A percentile compares a stretch with the other conserved stretches of the same genome.
phyloP scores from a whole-genome alignment of 2,113 vertebrate species.

The Marmota monax region DNA sequence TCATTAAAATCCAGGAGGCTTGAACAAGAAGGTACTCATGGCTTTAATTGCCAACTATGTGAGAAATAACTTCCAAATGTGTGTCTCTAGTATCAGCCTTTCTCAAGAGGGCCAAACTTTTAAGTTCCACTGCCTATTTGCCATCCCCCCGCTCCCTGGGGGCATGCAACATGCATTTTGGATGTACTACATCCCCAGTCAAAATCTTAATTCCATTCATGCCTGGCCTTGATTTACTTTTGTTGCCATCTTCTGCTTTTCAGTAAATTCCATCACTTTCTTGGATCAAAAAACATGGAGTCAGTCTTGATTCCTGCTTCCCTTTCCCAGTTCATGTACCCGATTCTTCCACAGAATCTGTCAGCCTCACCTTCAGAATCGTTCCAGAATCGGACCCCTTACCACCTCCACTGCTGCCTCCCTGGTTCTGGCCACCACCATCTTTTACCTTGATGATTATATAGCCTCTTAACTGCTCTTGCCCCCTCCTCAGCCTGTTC shows the following conservation, averaged over 20 bases:
- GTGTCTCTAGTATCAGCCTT: not conserved
- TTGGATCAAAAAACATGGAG: not conserved
- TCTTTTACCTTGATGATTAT: not conserved
- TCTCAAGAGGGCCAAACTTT: not conserved
- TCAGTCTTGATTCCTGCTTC: not conserved
- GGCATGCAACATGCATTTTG: not conserved
- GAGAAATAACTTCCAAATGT: not conserved
- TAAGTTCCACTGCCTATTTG: not conserved
- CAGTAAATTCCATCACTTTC: not conserved
- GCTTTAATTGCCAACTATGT: not conserved
- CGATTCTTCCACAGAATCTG: not conserved
- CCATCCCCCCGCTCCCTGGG: not conserved
- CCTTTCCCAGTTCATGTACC: not conserved
- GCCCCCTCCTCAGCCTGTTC: not conserved
- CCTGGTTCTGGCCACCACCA: not conserved
- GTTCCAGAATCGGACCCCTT: not conserved
- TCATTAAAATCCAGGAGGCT: conserved; percentile 43
- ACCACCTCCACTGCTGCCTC: not conserved
- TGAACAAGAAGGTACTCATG: not conserved
- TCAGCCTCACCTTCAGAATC: not conserved
- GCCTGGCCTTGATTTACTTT: not conserved
- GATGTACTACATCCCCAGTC: not conserved
- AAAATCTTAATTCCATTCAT: not conserved
- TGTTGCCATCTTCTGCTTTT: not conserved
- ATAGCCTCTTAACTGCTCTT: not conserved